phyloP scores from a whole-genome alignment of 2,113 vertebrate species.

The Heloderma charlesbogerti region DNA sequence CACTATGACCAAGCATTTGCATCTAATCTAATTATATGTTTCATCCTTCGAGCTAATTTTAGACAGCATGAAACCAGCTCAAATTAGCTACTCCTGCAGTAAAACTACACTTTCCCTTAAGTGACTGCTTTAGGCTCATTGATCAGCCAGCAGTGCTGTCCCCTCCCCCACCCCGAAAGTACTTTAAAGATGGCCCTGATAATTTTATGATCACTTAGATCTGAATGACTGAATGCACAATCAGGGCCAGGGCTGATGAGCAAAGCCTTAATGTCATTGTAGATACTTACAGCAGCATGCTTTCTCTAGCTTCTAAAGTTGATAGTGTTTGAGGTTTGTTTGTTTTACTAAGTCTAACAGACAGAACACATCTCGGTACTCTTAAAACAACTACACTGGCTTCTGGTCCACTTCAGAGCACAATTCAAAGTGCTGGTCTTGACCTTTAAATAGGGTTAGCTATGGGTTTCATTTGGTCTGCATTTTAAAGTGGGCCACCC shows the following conservation, averaged over 20 bases:
- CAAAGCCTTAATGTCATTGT: neutral
- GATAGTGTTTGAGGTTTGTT: neutral
- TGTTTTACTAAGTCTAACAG: neutral
- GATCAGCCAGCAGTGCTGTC: constrained; percentile 6
- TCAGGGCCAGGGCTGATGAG: constrained; percentile 26
- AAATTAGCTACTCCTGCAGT: neutral
- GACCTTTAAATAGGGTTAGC: neutral
- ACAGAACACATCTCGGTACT: neutral
- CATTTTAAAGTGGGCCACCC: neutral
- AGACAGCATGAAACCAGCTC: constrained; percentile 18
- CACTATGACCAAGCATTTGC: constrained; percentile 26
- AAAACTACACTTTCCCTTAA: constrained; percentile 13
- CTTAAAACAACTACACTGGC: neutral
- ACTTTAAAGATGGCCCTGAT: constrained; percentile 24
- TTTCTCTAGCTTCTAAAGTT: neutral
- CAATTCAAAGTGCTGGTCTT: neutral
- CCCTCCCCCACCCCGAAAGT: neutral
- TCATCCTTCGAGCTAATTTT: constrained; percentile 9
- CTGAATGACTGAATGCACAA: constrained; percentile 14
- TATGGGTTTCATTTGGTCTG: neutral
- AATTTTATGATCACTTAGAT: constrained; percentile 23
- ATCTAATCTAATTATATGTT: constrained; percentile 21
- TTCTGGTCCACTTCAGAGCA: neutral
- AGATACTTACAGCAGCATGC: neutral
- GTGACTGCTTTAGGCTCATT: constrained; percentile 14